A percentile compares a stretch with the other conserved stretches of the same genome.
Conservation (phyloP, 2,113 vertebrate species). For the Panurus biarmicus region DNA sequence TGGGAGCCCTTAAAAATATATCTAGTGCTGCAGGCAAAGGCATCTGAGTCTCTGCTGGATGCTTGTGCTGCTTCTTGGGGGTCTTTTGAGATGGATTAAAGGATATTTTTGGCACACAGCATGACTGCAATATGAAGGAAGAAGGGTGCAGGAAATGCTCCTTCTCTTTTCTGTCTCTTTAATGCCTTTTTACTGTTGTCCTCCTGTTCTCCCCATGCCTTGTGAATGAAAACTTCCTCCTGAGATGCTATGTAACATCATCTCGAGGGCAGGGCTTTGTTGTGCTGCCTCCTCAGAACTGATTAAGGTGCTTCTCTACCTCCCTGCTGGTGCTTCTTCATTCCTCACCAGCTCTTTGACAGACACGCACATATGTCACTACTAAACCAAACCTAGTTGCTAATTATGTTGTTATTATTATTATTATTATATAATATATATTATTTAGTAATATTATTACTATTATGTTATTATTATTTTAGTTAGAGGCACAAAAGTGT, state of each 20-base stretch:
- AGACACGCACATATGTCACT: no score
- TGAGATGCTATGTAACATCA: rapidly evolving
- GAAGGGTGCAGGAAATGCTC: neutral
- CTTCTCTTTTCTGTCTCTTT: neutral
- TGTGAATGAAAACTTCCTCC: neutral
- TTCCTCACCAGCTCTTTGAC: neutral
- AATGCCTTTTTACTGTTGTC: neutral
- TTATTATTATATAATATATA: no score
- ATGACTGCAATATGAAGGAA: neutral
- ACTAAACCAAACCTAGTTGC: neutral
- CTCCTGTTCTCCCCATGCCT: neutral
- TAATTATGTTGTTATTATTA: rapidly evolving
- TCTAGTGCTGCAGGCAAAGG: neutral
- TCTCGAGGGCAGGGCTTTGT: rapidly evolving
- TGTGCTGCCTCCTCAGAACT: neutral
- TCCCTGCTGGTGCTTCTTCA: neutral
- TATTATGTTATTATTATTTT: neutral
- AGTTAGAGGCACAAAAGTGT: neutral
- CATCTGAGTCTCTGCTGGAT: neutral
- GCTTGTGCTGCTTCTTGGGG: neutral
- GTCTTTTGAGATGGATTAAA: neutral
- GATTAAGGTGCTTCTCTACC: no score
- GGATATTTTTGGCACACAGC: neutral
- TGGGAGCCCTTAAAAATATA: neutral
- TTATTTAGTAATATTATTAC: no score